A percentile compares a stretch with the other conserved stretches of the same genome.
Conservation (phyloP, 2,113 vertebrate genomes). For the Pelmatolapia mariae region DNA sequence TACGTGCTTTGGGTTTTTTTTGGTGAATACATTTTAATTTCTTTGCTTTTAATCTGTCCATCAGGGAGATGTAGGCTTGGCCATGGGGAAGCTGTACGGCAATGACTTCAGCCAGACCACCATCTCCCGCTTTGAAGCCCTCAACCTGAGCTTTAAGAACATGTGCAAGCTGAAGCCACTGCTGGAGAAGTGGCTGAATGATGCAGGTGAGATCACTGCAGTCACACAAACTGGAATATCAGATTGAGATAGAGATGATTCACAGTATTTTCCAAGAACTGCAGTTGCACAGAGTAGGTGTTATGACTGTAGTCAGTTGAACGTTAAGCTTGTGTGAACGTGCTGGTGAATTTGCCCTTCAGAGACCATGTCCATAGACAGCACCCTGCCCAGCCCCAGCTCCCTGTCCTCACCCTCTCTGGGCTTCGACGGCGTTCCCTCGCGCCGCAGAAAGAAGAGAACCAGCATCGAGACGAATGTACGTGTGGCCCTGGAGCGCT, state of each 20-base stretch:
- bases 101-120: slow-evolving; percentile 95
- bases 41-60: background rate
- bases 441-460: slow-evolving; percentile 90
- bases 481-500: slow-evolving; percentile 88
- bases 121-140: slow-evolving; percentile 91
- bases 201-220: slow-evolving; percentile 76
- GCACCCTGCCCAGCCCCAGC: slow-evolving; percentile 87
- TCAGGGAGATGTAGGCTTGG: slow-evolving; percentile 88
- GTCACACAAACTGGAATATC: background rate
- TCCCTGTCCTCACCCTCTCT: slow-evolving; percentile 80
- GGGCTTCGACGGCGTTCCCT: slow-evolving; percentile 84
- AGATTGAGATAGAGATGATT: background rate
- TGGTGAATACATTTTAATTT: background rate
- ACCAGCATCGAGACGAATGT: slow-evolving; percentile 96
- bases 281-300: background rate
- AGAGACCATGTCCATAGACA: slow-evolving; percentile 94
- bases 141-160: slow-evolving; percentile 95
- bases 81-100: slow-evolving; percentile 92
- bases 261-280: background rate
- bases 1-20: background rate
- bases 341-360: background rate
- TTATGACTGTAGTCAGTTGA: background rate
- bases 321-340: background rate
- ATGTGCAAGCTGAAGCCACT: slow-evolving; percentile 95
- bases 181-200: slow-evolving; percentile 91